Evolutionary conservation across 2,888 invertebrate species (phyloP), one percentile per base, ranked within the genome.

Genomic region (Psylliodes chrysocephalus): DNA sequence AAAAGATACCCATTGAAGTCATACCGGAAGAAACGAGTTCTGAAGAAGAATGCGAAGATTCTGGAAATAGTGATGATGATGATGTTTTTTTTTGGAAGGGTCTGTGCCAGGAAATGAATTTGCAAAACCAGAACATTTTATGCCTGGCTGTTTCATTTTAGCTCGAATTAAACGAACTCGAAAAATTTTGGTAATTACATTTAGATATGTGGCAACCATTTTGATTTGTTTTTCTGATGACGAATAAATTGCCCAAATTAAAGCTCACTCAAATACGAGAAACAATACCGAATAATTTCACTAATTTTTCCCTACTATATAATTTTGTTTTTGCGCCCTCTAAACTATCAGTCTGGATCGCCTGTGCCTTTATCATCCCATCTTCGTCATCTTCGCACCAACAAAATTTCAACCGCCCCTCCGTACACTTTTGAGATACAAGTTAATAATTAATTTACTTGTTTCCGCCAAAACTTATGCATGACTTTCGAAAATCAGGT

Each of bases 371-470:
- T 33, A 2, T 3, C n/a, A 2, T 33, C 10, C n/a, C n/a, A 5
- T 4, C 25, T 10, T 25, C 49, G 28, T 51, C 30, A 51, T 51
- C 18, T 5, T 33, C 18, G n/a, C 30, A 49, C 18, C 18, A 42
- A 28, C 49, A 25, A 5, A n/a, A 15, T 49, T 7, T 28, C 49
- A 28, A 5, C 25, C 30, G 15, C 28, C 12, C n/a, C 25, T 7
- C 5, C 10, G 15, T 33, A 17, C 14, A 14, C 35, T 51, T 30
- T 28, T n/a, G 2, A 30, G 51, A 33, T 51, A 33, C 17, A 15
- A 30, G 30, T 51, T 51, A 33, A 51, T 51, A 51, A 51, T 51
- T 33, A 17, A 49, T 49, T 49, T 49, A 10, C 51, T 51, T 51
- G 33, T 51, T 51, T n/a, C 18, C 18, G 51, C 18, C 42, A 30